A percentile compares a stretch with the other conserved stretches of the same genome.
Evolutionary conservation across 2,797 vertebrate species (phyloP).

Genomic region (Trichosurus vulpecula): DNA sequence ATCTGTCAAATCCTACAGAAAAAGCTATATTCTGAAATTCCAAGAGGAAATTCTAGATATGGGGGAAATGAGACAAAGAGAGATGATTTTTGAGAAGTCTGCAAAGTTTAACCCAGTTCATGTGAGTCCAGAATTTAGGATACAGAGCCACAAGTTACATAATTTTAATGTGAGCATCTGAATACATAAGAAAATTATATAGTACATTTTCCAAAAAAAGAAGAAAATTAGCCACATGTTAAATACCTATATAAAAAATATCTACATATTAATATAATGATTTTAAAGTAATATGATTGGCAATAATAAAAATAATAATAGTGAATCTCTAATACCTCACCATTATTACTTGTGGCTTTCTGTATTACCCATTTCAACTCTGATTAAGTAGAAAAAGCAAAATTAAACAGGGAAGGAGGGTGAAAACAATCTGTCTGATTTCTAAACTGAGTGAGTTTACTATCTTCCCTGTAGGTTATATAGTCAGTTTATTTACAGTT

Average conservation of each 20-base stretch:
- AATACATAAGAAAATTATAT: neutral
- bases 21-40: neutral
- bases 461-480: neutral
- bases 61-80: neutral
- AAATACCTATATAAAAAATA: neutral
- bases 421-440: neutral
- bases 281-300: neutral
- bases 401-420: neutral
- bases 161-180: neutral
- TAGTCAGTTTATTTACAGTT: neutral
- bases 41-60: neutral
- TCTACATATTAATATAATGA: accelerated
- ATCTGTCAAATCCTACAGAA: neutral
- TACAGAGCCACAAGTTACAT: neutral
- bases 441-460: neutral
- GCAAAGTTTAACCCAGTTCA: neutral
- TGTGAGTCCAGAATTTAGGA: neutral
- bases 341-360: neutral
- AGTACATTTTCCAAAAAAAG: too few species aligned
- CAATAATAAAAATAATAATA: neutral
- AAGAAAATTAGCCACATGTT: neutral
- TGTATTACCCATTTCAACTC: neutral
- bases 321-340: neutral
- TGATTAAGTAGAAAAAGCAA: neutral
- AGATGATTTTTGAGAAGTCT: neutral